phyloP scores from a whole-genome alignment of 2,797 vertebrate genomes.

The Rallus crepitans region DNA sequence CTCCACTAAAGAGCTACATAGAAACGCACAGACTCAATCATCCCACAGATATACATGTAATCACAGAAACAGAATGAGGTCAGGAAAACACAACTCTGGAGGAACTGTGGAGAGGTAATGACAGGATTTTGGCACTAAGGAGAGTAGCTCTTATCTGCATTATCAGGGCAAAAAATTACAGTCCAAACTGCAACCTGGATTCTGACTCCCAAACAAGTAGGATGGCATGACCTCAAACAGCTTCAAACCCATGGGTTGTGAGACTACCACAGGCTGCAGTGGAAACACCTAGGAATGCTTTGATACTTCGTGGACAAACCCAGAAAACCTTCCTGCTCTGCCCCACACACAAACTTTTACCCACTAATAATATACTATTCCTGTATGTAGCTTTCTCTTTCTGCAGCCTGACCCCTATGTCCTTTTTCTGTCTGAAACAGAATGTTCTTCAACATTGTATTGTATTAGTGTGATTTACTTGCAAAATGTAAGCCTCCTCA shows the following conservation, averaged over 20 bases:
- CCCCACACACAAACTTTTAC: not conserved
- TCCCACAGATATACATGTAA: not conserved
- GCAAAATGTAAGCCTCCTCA: not conserved
- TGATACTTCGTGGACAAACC: not conserved
- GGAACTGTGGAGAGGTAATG: not conserved
- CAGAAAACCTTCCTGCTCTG: not conserved
- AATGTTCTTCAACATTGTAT: not conserved
- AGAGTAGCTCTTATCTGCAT: not conserved
- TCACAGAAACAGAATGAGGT: not conserved
- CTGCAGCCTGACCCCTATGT: not conserved
- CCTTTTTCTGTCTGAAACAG: not conserved
- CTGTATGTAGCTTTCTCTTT: not conserved
- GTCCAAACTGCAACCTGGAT: not conserved
- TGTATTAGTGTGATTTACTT: not conserved
- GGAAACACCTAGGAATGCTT: not conserved
- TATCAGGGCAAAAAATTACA: not conserved
- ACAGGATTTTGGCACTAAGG: not conserved
- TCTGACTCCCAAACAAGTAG: not conserved
- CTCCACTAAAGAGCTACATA: rapidly evolving
- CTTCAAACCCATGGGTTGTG: not conserved
- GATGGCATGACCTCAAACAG: not conserved
- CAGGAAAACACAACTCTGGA: not conserved
- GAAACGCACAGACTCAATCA: not conserved
- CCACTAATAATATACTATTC: not conserved
- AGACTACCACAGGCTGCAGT: not conserved